Percentiles rank a stretch among this genome's conserved stretches.
Conservation (phyloP, 2,113 vertebrate species). For the Callithrix jacchus region DNA sequence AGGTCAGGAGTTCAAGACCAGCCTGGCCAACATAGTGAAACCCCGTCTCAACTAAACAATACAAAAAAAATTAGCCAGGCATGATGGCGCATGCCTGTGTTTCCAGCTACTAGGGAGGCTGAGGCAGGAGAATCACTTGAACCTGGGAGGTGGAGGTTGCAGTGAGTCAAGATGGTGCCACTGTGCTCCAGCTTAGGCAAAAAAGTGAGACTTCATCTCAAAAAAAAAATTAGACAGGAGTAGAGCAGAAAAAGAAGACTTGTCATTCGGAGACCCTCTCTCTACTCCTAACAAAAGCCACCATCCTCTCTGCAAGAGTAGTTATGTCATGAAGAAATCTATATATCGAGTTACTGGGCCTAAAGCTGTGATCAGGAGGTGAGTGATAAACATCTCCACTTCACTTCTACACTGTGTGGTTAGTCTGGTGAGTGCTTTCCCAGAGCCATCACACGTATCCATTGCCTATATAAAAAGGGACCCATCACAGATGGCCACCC, state of each 20-base stretch:
- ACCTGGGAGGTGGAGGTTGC: no score
- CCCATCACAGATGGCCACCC: not conserved
- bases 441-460: not conserved
- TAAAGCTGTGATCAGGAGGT: not conserved
- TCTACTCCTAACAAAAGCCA: not conserved
- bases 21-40: no score
- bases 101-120: no score
- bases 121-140: no score
- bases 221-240: not conserved
- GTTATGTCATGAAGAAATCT: not conserved
- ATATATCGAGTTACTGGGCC: not conserved
- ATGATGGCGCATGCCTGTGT: no score
- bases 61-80: no score
- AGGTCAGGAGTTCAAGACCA: no score
- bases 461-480: not conserved
- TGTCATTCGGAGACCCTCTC: not conserved
- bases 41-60: no score
- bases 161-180: no score
- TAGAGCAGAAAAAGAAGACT: not conserved
- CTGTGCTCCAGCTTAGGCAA: no score
- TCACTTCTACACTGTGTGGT: not conserved
- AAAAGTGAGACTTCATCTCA: no score
- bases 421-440: not conserved
- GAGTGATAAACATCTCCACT: not conserved
- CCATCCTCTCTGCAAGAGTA: not conserved